Evolutionary conservation across 1,140 invertebrate genomes (phyloP).

Genomic region (Nylanderia fulva): DNA sequence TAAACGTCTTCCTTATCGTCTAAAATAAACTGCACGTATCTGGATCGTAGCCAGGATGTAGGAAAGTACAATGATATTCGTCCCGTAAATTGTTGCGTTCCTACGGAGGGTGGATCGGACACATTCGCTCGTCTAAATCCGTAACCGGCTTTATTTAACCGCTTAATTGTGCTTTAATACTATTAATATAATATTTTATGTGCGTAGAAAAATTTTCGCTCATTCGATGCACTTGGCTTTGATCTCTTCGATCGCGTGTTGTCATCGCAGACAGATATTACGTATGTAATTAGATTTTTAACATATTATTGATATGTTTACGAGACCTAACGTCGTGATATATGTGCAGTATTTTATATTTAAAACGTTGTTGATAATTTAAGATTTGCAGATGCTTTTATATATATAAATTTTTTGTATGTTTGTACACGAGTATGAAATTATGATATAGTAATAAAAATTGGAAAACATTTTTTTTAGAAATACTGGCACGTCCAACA

Average conservation of each 20-base stretch:
- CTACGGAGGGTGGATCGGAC: constrained; percentile 29
- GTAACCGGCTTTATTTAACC: neutral
- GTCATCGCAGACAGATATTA: neutral
- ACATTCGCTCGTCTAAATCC: constrained; percentile 23
- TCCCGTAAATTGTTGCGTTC: constrained; percentile 77
- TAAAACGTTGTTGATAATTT: constrained; percentile 18
- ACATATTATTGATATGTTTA: neutral
- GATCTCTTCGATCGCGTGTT: neutral
- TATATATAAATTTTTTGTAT: neutral
- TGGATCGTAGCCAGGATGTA: constrained; percentile 83
- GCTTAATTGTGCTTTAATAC: neutral
- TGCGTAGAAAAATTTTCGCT: constrained; percentile 32
- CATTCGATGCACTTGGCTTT: constrained; percentile 27
- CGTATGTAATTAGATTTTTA: constrained; percentile 25
- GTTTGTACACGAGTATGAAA: neutral
- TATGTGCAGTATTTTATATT: neutral
- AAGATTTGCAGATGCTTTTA: neutral
- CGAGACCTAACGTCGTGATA: neutral
- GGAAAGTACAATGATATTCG: constrained; percentile 82
- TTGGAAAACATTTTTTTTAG: constrained; percentile 4
- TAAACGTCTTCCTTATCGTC: constrained; percentile 86
- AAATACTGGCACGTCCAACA: neutral
- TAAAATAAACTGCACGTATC: constrained; percentile 85
- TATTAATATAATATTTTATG: constrained; percentile 38
- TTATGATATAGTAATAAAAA: neutral